Conservation (phyloP, 2,113 vertebrate genomes). For the Anoura caudifer region DNA sequence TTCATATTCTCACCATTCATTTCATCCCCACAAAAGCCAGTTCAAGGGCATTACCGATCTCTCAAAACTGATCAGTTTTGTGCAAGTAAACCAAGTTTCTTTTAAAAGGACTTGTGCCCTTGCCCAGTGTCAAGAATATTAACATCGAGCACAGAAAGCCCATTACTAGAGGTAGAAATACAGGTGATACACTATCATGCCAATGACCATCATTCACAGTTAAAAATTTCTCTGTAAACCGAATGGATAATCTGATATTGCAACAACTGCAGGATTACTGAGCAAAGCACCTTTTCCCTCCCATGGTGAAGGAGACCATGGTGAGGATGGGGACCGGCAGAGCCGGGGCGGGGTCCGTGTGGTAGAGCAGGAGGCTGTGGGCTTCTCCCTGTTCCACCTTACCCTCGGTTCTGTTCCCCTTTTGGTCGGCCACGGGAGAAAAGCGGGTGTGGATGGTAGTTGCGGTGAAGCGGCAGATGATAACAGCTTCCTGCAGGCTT, state of each 20-base stretch:
- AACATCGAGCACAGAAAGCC: neutral
- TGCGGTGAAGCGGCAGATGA: neutral
- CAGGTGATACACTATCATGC: neutral
- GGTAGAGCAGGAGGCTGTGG: neutral
- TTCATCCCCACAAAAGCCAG: slow-evolving; percentile 83
- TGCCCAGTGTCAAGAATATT: neutral
- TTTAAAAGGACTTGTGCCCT: neutral
- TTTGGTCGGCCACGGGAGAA: neutral
- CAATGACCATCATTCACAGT: neutral
- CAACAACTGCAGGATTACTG: neutral
- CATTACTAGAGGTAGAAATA: neutral
- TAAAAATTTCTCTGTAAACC: slow-evolving; percentile 3
- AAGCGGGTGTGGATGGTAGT: neutral
- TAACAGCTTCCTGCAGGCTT: neutral
- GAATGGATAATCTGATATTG: neutral
- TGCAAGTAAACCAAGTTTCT: slow-evolving; percentile 83
- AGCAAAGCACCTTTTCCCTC: neutral
- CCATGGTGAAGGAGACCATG: neutral
- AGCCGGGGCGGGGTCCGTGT: neutral
- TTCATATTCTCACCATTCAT: slow-evolving; percentile 80
- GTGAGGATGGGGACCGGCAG: neutral
- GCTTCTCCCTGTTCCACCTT: neutral
- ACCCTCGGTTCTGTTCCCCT: neutral
- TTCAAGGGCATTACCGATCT: slow-evolving; percentile 78
- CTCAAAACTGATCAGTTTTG: slow-evolving; percentile 81